phyloP scores from a whole-genome alignment of 2,888 invertebrate species.

The Muschampia plurimacula region DNA sequence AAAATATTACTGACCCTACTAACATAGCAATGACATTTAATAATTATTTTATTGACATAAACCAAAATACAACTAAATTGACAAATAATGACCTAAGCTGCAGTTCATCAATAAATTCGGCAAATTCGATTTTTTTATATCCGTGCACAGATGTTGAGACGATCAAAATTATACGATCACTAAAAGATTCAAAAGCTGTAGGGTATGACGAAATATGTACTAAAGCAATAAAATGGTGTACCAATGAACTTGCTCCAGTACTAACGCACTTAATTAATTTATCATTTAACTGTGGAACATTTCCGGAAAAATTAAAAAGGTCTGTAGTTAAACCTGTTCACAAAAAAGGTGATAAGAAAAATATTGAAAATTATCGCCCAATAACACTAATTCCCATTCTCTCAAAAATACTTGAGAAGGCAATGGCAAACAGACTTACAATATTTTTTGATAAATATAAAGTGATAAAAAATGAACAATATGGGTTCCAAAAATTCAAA shows the following conservation, averaged over 20 bases:
- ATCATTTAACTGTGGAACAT: slow-evolving; percentile 18
- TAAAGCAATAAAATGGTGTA: slow-evolving; percentile 10
- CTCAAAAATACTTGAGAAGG: slow-evolving; percentile 29
- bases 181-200: slow-evolving; percentile 16
- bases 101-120: neutral
- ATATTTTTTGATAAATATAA: slow-evolving; percentile 7
- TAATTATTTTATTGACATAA: neutral
- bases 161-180: slow-evolving; percentile 2
- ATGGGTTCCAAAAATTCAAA: slow-evolving; percentile 14
- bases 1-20: slow-evolving; percentile 8
- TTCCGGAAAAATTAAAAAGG: slow-evolving; percentile 6
- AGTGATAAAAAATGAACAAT: too few species aligned
- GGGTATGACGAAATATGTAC: slow-evolving; percentile 22
- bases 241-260: neutral
- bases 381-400: slow-evolving; percentile 22
- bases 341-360: slow-evolving; percentile 11
- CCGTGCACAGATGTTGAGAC: slow-evolving; percentile 6
- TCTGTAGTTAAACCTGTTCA: slow-evolving; percentile 11
- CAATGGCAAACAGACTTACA: slow-evolving; percentile 18
- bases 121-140: too few species aligned
- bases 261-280: slow-evolving; percentile 19
- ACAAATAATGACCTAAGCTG: neutral
- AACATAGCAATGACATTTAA: slow-evolving; percentile 10
- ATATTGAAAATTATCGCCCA: slow-evolving; percentile 24
- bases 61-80: too few species aligned